Evolutionary conservation across 2,113 vertebrate genomes (phyloP).

Genomic region (Haliaeetus leucogaster): DNA sequence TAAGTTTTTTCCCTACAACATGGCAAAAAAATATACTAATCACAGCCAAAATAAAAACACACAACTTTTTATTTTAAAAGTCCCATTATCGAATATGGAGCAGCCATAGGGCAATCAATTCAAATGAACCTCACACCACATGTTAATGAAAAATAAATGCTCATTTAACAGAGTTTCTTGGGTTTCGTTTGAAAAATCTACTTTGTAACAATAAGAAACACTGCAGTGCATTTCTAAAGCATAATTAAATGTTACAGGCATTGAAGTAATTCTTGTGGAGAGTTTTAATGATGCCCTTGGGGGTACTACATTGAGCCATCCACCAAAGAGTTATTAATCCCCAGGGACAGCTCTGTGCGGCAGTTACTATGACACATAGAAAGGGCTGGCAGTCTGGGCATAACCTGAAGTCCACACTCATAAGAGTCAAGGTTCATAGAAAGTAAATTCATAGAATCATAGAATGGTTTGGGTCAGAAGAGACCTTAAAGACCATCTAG

Average conservation of each 20-base stretch:
- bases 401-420: not conserved
- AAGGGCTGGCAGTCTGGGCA: not conserved
- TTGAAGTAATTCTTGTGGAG: not conserved
- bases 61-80: not conserved
- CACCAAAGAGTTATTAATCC: not conserved
- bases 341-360: not conserved
- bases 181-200: not conserved
- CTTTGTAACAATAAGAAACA: not conserved
- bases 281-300: conserved; percentile 3
- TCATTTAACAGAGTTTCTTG: not conserved
- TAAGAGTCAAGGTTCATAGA: not conserved
- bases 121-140: not conserved
- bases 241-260: not conserved
- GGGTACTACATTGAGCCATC: not conserved
- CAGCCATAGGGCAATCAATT: not conserved
- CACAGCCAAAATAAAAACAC: not conserved
- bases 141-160: not conserved
- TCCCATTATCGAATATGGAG: not conserved
- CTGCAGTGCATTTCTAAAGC: not conserved
- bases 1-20: not conserved
- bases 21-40: not conserved
- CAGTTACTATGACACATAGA: not conserved
- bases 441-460: not conserved
- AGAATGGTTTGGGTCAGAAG: too few species aligned
- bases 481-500: too few species aligned